phyloP scores from a whole-genome alignment of 2,888 invertebrate genomes.

The Eristalinus aeneus region DNA sequence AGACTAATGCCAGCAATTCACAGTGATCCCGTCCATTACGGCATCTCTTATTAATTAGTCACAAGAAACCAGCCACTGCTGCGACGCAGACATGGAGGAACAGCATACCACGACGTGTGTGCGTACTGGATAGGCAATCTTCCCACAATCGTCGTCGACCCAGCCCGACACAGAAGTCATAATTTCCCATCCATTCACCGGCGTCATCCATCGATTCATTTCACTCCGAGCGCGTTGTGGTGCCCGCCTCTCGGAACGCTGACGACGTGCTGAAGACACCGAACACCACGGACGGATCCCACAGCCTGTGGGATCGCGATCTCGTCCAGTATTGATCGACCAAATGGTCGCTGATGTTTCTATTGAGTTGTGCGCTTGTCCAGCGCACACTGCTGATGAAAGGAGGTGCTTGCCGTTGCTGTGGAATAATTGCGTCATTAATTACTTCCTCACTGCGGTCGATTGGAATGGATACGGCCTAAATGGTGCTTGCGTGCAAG shows the following conservation, averaged over 20 bases:
- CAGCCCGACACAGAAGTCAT: slow-evolving; percentile 55
- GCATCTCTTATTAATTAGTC: slow-evolving; percentile 68
- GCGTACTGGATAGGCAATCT: slow-evolving; percentile 46
- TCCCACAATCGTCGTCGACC: slow-evolving; percentile 57
- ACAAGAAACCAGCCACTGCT: slow-evolving; percentile 30
- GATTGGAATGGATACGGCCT: not conserved
- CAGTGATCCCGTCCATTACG: slow-evolving; percentile 58
- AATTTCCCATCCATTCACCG: slow-evolving; percentile 49
- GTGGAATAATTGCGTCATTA: slow-evolving; percentile 65
- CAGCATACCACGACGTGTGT: slow-evolving; percentile 8
- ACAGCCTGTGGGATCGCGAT: slow-evolving; percentile 25
- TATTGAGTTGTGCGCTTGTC: slow-evolving; percentile 37
- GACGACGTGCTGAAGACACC: not conserved
- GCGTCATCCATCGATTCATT: slow-evolving; percentile 15
- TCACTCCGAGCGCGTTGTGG: slow-evolving; percentile 16
- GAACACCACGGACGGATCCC: slow-evolving; percentile 15
- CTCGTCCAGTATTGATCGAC: slow-evolving; percentile 56
- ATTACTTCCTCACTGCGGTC: slow-evolving; percentile 50
- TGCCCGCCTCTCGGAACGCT: slow-evolving; percentile 20
- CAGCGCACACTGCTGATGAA: slow-evolving; percentile 26
- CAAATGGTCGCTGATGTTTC: slow-evolving; percentile 49
- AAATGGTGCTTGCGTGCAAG: slow-evolving; percentile 12
- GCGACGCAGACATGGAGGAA: not conserved
- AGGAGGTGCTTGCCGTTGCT: slow-evolving; percentile 37
- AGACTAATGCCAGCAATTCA: slow-evolving; percentile 57